phyloP scores from a whole-genome alignment of 2,797 vertebrate genomes.

The Myotis findleyi region DNA sequence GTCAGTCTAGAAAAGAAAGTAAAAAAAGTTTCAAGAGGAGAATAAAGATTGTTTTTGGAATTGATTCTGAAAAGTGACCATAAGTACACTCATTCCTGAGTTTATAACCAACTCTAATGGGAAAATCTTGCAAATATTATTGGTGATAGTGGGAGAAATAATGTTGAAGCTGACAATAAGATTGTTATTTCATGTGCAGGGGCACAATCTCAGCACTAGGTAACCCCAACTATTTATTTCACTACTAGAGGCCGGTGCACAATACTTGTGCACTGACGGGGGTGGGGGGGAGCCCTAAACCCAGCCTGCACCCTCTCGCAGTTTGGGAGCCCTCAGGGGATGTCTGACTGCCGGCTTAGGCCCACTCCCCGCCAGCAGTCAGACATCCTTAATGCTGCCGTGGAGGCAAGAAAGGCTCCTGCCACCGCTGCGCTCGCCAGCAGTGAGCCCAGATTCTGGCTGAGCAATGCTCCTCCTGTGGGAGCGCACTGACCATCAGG shows the following conservation, averaged over 20 bases:
- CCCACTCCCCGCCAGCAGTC: too few species aligned
- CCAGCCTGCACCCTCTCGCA: too few species aligned
- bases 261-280: too few species aligned
- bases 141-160: constrained; percentile 41
- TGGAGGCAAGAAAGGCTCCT: too few species aligned
- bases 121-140: constrained; percentile 23
- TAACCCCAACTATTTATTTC: constrained; percentile 43
- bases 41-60: constrained; percentile 26
- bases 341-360: too few species aligned
- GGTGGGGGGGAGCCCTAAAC: too few species aligned
- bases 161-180: not conserved
- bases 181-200: not conserved
- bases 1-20: constrained; percentile 54
- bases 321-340: too few species aligned
- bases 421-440: too few species aligned
- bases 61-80: not conserved
- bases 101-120: not conserved
- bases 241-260: not conserved
- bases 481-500: too few species aligned
- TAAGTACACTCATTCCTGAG: not conserved
- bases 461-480: too few species aligned
- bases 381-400: too few species aligned
- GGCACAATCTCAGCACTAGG: constrained; percentile 7
- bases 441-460: too few species aligned
- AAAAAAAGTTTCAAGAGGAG: constrained; percentile 41